Percentiles rank a stretch among this genome's conserved stretches.
Conservation (phyloP, 1,140 invertebrate species). For the Neodiprion fabricii region DNA sequence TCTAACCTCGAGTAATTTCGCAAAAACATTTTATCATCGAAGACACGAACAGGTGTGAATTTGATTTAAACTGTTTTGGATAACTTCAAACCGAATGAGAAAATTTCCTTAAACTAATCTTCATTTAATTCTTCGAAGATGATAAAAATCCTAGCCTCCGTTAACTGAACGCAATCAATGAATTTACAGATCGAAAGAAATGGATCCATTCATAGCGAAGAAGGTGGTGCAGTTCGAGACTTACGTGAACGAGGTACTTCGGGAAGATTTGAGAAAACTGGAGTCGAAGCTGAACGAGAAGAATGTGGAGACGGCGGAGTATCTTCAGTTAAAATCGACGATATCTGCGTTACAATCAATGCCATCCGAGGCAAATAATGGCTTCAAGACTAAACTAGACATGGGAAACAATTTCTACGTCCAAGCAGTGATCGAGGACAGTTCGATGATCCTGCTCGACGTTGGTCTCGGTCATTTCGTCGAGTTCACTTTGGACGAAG, state of each 20-base stretch:
- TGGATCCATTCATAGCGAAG: conserved; percentile 44
- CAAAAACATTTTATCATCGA: too few species aligned
- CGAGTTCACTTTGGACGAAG: conserved; percentile 76
- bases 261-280: conserved; percentile 67
- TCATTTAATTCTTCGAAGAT: too few species aligned
- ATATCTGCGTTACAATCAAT: conserved; percentile 56
- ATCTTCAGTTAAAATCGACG: conserved; percentile 73
- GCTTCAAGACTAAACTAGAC: conserved; percentile 81
- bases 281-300: conserved; percentile 67
- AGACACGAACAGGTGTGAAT: too few species aligned
- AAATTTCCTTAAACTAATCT: too few species aligned
- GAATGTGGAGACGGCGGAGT: conserved; percentile 76
- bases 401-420: conserved; percentile 79
- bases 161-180: too few species aligned
- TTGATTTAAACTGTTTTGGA: too few species aligned
- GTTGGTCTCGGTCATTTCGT: conserved; percentile 79
- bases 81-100: too few species aligned
- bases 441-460: conserved; percentile 73
- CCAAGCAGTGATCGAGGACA: conserved; percentile 73
- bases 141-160: too few species aligned
- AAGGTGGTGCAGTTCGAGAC: conserved; percentile 62
- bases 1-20: too few species aligned
- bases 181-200: conserved; percentile 13
- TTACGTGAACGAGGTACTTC: conserved; percentile 73
- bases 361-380: conserved; percentile 52